Conservation (phyloP, 2,888 invertebrate genomes). For the Protodeltote pygarga region DNA sequence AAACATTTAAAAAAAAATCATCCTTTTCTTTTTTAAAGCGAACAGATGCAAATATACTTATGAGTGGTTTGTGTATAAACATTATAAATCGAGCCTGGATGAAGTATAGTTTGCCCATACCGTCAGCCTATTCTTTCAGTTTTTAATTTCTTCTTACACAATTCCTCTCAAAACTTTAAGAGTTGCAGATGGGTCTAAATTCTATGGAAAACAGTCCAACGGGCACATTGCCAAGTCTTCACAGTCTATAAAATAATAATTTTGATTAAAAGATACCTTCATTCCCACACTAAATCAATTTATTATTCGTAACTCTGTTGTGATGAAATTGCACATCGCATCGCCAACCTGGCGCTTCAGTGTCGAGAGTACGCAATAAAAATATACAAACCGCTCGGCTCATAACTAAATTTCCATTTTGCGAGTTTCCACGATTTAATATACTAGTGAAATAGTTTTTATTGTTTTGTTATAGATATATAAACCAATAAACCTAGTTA, state of each 20-base stretch:
- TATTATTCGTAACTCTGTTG: background rate
- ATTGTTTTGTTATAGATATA: slow-evolving; percentile 28
- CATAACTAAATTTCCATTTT: slow-evolving; percentile 34
- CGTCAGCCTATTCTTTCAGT: no score
- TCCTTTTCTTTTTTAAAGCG: no score
- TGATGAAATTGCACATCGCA: background rate
- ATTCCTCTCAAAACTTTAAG: no score
- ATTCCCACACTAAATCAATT: background rate
- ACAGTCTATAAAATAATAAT: background rate
- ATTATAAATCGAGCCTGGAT: no score
- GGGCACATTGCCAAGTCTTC: background rate
- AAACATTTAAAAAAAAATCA: no score
- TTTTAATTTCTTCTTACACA: no score
- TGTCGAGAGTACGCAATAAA: slow-evolving; percentile 7
- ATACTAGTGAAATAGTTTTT: slow-evolving; percentile 30
- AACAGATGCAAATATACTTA: no score
- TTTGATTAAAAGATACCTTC: background rate
- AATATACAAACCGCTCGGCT: slow-evolving; percentile 35
- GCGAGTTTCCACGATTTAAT: slow-evolving; percentile 31
- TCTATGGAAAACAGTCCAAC: no score
- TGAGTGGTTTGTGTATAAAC: no score
- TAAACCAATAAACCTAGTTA: slow-evolving; percentile 23
- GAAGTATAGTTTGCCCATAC: no score
- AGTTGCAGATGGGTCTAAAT: no score
- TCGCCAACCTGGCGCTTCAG: background rate